phyloP scores from a whole-genome alignment of 2,113 vertebrate genomes.

The Eptesicus fuscus region DNA sequence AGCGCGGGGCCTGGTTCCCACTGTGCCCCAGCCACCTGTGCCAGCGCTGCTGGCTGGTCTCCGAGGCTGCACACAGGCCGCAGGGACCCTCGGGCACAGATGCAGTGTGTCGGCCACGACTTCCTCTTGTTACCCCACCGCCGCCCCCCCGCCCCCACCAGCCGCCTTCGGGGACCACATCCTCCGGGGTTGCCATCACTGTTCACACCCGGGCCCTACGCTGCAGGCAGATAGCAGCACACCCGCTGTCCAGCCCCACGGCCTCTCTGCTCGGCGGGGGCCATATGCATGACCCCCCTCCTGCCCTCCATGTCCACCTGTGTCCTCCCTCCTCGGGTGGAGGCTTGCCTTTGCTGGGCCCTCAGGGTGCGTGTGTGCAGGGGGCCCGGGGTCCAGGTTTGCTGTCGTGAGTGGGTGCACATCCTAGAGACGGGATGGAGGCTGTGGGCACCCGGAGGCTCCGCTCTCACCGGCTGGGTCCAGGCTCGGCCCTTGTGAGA shows the following conservation, averaged over 20 bases:
- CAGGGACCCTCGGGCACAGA: accelerated
- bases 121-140: accelerated
- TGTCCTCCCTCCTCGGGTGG: accelerated
- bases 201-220: background rate
- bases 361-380: accelerated
- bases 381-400: no score
- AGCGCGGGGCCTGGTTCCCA: accelerated
- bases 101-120: accelerated
- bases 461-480: accelerated
- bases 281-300: accelerated
- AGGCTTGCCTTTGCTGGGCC: background rate
- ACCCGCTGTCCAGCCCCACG: accelerated
- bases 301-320: accelerated
- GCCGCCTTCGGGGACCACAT: accelerated
- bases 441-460: accelerated
- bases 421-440: accelerated
- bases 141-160: background rate
- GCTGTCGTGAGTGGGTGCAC: accelerated
- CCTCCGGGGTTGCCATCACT: accelerated
- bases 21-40: accelerated
- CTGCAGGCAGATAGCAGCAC: background rate
- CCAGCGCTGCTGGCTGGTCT: background rate
- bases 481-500: background rate
- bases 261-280: background rate
- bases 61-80: background rate